Conservation (phyloP, 2,888 invertebrate species). For the Empis stercorea region DNA sequence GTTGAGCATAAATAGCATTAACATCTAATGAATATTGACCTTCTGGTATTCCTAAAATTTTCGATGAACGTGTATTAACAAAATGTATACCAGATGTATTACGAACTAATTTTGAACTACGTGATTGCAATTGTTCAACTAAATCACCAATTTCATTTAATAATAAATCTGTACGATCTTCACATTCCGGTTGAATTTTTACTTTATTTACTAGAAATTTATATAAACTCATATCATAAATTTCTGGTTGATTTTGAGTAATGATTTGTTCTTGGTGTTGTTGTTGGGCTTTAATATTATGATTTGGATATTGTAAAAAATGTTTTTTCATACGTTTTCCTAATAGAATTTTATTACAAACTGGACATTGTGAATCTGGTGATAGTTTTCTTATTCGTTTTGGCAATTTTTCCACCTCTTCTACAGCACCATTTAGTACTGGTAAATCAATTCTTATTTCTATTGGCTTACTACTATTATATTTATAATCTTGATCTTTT, state of each 20-base stretch:
- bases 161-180: slow-evolving; percentile 31
- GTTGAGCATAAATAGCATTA: slow-evolving; percentile 27
- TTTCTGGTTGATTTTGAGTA: background rate
- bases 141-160: slow-evolving; percentile 31
- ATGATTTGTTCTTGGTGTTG: too few species aligned
- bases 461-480: slow-evolving; percentile 8
- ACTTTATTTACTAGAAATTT: slow-evolving; percentile 27
- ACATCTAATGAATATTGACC: slow-evolving; percentile 33
- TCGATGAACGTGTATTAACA: slow-evolving; percentile 26
- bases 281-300: slow-evolving; percentile 17
- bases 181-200: slow-evolving; percentile 23
- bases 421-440: background rate
- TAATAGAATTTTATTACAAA: slow-evolving; percentile 31
- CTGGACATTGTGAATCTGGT: slow-evolving; percentile 26
- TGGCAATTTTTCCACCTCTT: background rate
- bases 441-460: background rate
- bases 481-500: slow-evolving; percentile 10
- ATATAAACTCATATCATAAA: slow-evolving; percentile 23
- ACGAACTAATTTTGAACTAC: slow-evolving; percentile 29
- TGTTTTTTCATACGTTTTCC: slow-evolving; percentile 28
- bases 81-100: slow-evolving; percentile 32
- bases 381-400: slow-evolving; percentile 21
- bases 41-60: slow-evolving; percentile 32
- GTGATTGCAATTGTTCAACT: slow-evolving; percentile 28
- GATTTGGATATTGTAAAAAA: slow-evolving; percentile 28